Conservation (phyloP, 2,888 invertebrate species). For the Sarcophaga caerulescens region DNA sequence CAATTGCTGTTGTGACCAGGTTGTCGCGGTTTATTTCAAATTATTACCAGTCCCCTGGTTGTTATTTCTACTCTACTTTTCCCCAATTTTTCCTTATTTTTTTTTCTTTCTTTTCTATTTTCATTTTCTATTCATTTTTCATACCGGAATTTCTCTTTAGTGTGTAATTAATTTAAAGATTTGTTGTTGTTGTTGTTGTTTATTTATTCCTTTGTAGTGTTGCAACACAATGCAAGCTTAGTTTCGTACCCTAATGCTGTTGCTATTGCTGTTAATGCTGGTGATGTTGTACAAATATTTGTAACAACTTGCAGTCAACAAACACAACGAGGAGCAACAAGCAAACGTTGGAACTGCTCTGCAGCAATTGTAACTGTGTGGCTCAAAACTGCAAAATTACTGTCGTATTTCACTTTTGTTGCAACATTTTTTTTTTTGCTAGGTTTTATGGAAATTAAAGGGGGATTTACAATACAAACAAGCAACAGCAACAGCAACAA, state of each 20-base stretch:
- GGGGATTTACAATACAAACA: neutral
- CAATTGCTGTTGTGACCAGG: no score
- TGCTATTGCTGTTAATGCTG: neutral
- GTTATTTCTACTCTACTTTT: neutral
- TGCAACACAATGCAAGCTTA: neutral
- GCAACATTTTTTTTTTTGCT: constrained; percentile 1
- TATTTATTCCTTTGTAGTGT: no score
- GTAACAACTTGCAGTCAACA: neutral
- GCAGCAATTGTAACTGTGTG: neutral
- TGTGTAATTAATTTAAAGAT: constrained; percentile 60
- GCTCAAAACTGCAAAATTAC: neutral
- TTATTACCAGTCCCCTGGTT: no score
- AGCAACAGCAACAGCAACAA: neutral
- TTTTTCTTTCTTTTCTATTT: constrained; percentile 1
- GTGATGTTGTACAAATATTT: constrained; percentile 26
- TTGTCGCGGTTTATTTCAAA: no score
- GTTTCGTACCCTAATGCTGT: neutral
- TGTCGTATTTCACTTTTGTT: constrained; percentile 41
- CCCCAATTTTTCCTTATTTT: neutral
- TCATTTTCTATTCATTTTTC: constrained; percentile 31
- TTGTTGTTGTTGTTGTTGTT: constrained; percentile 9
- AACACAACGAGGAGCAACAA: neutral
- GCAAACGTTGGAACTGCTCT: neutral
- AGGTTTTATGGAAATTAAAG: neutral
- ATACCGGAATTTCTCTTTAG: constrained; percentile 52